Percentiles rank a stretch among this genome's conserved stretches.
Conservation (phyloP, 2,888 invertebrate species). For the Oligia fasciuncula region DNA sequence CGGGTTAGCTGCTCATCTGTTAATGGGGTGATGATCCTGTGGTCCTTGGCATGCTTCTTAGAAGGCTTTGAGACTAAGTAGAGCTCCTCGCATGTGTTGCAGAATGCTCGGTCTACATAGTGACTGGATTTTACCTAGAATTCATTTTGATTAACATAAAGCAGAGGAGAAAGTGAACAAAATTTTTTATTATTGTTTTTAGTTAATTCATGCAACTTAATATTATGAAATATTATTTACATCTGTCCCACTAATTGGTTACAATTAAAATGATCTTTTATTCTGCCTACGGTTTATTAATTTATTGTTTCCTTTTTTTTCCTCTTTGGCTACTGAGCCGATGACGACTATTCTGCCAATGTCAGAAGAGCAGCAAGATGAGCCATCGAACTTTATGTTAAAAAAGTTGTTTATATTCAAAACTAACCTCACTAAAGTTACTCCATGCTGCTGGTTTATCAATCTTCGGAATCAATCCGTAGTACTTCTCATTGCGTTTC, state of each 20-base stretch:
- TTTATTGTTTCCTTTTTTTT: no score
- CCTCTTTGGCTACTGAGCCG: neutral
- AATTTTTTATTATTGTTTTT: neutral
- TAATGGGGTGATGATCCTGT: constrained; percentile 86
- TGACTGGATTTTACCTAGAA: constrained; percentile 83
- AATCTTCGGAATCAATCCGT: constrained; percentile 84
- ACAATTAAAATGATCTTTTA: neutral
- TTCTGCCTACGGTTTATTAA: neutral
- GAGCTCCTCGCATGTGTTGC: constrained; percentile 91
- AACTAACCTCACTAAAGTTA: constrained; percentile 87
- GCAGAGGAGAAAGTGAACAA: neutral
- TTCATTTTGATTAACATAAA: neutral
- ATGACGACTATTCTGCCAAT: neutral
- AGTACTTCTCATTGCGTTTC: constrained; percentile 85
- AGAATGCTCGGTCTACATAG: constrained; percentile 90
- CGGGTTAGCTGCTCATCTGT: constrained; percentile 90
- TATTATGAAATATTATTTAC: neutral
- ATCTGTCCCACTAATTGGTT: neutral
- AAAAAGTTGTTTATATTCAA: constrained; percentile 18
- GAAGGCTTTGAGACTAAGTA: constrained; percentile 78
- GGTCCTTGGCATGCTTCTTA: constrained; percentile 90
- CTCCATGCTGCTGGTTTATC: constrained; percentile 89
- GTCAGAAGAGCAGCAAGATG: neutral
- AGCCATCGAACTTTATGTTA: neutral
- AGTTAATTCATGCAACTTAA: neutral